A percentile compares a stretch with the other conserved stretches of the same genome.
Evolutionary conservation across 2,797 vertebrate species (phyloP).

Genomic region (Mormyrus hasselquistii): DNA sequence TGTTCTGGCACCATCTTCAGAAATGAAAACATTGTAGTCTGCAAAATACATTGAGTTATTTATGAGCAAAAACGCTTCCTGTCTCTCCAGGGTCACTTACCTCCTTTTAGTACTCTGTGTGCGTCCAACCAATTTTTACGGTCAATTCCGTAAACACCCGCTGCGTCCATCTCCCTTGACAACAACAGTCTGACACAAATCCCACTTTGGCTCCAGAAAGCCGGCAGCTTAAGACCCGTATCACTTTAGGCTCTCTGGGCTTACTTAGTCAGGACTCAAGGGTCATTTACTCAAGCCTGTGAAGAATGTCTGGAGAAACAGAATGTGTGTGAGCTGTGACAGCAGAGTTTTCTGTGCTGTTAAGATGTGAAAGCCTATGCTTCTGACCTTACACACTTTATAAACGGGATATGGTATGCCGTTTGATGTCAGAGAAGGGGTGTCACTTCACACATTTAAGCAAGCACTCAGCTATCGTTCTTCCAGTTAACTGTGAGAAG

Average conservation of each 20-base stretch:
- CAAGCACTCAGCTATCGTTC: neutral
- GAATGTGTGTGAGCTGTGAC: neutral
- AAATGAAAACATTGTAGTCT: neutral
- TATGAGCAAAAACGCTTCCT: neutral
- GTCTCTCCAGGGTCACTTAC: neutral
- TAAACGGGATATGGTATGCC: neutral
- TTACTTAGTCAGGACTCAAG: neutral
- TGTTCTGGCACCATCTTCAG: neutral
- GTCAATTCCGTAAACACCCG: neutral
- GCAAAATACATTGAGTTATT: neutral
- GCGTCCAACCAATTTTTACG: neutral
- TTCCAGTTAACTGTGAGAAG: neutral
- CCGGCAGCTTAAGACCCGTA: neutral
- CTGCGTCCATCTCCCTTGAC: neutral
- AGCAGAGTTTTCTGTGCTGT: neutral
- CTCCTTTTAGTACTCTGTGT: neutral
- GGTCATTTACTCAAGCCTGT: neutral
- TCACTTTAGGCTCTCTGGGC: neutral
- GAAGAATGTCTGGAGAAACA: neutral
- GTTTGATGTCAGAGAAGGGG: neutral
- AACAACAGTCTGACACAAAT: constrained; percentile 20
- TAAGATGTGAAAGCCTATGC: neutral
- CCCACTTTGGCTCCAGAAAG: constrained; percentile 12
- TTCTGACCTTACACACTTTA: neutral
- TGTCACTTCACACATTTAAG: neutral